Base-by-base conservation (phyloP, 1,140 invertebrate genomes). In the Habropoda laboriosa region DNA sequence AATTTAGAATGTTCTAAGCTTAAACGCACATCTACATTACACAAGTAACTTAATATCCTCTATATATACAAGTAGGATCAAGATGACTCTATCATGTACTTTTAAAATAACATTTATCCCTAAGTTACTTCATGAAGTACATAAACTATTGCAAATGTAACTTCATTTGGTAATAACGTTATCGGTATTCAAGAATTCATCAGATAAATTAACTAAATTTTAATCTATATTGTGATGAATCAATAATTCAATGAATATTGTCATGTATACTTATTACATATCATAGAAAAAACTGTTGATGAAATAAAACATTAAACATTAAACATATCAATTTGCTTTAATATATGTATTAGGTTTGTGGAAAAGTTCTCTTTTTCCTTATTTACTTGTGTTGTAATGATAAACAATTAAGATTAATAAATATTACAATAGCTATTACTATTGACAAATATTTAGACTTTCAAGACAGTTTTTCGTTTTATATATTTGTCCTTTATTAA, bases 21-120 rank as follows among this genome's bases (percentile, higher is more conserved):
- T 68, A 55, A 76, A 76, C 73, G 73, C 73, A 68, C 73, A 76
- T 76, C 32, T 45, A 53, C 40, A 57, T 18, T 45, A 68, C 21
- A 75, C 32, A 42, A 75, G 10, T 63, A 64, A 58, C 27, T 55
- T 42, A 71, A 53, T 64, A 53, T 51, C 21, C 21, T 35, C 21
- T 18, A 67, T 53, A 21, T 76, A 67, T 76, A 76, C 30, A n/a
- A 75, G 63, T 68, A 64, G 38, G 24, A 55, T 45, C 24, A 32
- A 55, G 35, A 51, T 45, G 40, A 51, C 6, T 45, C 27, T 72
- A 40, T 18, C 45, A 73, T 61, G 45, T 58, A 75, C 38, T 38
- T 68, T 40, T 24, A 67, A 24, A 7, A 24, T 64, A 42, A 67
- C n/a, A 45, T 45, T 64, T 42, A 35, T 5, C 27, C 13, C 21